Conservation (phyloP, 2,797 vertebrate genomes). For the Decapterus maruadsi region DNA sequence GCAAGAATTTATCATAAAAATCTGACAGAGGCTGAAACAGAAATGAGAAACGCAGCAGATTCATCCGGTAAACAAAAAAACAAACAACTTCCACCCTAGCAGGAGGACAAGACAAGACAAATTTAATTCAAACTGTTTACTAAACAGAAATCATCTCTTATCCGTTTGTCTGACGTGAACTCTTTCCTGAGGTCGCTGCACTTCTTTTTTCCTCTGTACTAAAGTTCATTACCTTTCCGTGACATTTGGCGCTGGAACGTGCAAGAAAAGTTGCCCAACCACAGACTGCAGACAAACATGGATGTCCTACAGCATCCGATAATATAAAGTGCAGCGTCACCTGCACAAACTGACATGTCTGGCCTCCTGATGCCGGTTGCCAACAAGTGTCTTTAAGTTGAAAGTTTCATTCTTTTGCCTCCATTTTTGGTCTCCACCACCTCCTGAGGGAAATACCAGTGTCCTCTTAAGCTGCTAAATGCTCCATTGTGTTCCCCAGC, state of each 20-base stretch:
- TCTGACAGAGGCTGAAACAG: neutral
- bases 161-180: slow-evolving; percentile 1
- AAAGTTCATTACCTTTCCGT: neutral
- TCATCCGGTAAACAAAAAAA: neutral
- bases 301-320: neutral
- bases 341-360: neutral
- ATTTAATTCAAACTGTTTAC: neutral
- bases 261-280: slow-evolving; percentile 2
- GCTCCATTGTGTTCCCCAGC: too few relatives aligned
- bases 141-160: neutral
- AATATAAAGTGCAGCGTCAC: neutral
- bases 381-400: too few relatives aligned
- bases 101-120: neutral
- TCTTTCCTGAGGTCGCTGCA: neutral
- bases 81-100: neutral
- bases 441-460: too few relatives aligned
- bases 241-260: neutral
- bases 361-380: too few relatives aligned
- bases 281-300: neutral
- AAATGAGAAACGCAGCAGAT: neutral
- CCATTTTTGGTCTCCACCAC: too few relatives aligned
- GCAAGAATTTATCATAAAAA: neutral
- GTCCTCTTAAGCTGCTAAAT: too few relatives aligned
- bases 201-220: too few relatives aligned
- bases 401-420: neutral